Conservation (phyloP, 2,888 invertebrate species). For the Metacarcinus magister region DNA sequence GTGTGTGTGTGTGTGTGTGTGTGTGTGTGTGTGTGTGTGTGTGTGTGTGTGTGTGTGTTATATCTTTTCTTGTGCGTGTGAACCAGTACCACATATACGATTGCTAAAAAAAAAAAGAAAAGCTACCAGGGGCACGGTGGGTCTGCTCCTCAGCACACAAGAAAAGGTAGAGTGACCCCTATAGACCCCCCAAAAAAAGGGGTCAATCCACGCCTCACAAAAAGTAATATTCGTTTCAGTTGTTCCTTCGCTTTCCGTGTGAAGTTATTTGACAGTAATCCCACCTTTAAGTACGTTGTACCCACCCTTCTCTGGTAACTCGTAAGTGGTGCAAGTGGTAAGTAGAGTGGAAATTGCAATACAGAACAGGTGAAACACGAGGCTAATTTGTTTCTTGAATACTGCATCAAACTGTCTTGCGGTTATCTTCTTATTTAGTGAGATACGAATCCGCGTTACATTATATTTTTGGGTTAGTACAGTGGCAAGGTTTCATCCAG, state of each 20-base stretch:
- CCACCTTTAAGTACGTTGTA: neutral
- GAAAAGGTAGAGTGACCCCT: neutral
- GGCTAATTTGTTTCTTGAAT: neutral
- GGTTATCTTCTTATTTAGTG: neutral
- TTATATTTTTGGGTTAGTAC: neutral
- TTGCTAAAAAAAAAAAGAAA: neutral
- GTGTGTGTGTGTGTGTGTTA: neutral
- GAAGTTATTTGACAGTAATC: neutral
- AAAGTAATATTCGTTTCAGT: neutral
- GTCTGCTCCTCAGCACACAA: neutral
- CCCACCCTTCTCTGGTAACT: neutral
- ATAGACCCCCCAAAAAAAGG: neutral
- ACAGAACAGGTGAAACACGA: neutral
- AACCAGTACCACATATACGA: neutral
- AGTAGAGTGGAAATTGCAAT: neutral
- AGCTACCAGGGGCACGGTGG: neutral
- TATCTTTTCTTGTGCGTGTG: neutral
- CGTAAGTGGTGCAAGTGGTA: neutral
- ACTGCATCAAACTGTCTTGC: neutral
- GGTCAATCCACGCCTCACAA: neutral
- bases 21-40: neutral
- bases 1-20: constrained; percentile 41
- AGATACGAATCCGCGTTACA: neutral
- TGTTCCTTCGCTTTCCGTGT: neutral
- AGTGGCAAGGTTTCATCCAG: neutral